Conservation (phyloP, 2,113 vertebrate genomes). For the Crotalus viridis region DNA sequence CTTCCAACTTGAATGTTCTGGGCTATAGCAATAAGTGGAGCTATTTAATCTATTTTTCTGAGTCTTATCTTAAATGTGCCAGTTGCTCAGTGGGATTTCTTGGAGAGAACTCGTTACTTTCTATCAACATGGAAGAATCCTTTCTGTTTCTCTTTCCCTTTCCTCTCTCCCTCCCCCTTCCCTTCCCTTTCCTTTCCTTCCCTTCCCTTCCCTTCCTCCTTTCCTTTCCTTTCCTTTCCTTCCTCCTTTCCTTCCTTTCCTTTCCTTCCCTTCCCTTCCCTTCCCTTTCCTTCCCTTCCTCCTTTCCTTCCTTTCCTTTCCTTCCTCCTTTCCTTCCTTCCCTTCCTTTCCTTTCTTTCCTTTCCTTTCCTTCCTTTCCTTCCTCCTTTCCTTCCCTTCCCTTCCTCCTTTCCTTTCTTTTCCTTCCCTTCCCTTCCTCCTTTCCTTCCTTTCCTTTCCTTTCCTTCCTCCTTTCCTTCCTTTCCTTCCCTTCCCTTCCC, state of each 20-base stretch:
- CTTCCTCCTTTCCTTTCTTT: accelerated
- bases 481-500: no score
- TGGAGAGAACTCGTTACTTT: neutral
- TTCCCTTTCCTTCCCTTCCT: accelerated
- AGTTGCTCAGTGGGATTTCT: neutral
- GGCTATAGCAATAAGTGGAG: neutral
- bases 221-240: no score
- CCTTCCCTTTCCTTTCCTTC: no score
- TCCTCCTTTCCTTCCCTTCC: no score
- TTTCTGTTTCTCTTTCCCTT: neutral
- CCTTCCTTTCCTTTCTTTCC: accelerated
- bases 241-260: no score
- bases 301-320: accelerated
- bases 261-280: no score
- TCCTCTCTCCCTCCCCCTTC: no score
- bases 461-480: no score
- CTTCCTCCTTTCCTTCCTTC: accelerated
- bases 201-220: no score
- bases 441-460: no score
- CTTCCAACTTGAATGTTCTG: neutral
- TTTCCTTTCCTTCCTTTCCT: accelerated
- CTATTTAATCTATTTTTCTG: neutral
- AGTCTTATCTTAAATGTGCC: neutral
- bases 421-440: accelerated
- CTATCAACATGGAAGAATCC: neutral